Evolutionary conservation across 2,113 vertebrate species (phyloP), one percentile per base, ranked within the genome.

Genomic region (Rutilus rutilus): DNA sequence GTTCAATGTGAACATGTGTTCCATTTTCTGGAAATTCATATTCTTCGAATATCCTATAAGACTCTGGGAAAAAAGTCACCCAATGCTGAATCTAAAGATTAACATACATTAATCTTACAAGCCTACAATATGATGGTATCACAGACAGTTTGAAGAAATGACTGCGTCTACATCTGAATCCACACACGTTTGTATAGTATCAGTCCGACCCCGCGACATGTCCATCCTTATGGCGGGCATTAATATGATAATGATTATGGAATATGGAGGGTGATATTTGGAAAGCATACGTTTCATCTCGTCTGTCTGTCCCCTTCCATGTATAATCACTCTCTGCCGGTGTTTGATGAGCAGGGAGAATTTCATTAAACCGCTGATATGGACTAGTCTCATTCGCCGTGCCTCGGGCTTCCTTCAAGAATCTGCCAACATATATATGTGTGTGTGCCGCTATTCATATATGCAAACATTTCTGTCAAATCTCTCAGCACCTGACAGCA

Each of bases 381-480:
- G 79, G 71, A 60, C 85, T 85, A 54, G 76, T 87, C 83, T 85
- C 79, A 30, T 87, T 85, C 86, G 45, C 73, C 50, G 64, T 21
- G 85, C 87, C 79, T 39, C 54, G 42, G 87, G 87, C 83, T 78
- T 42, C 62, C 69, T 82, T 57, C 36, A 59, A 84, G 77, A 78
- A 86, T 83, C 64, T 85, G 52, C 45, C 57, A 83, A 78, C 85
- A 86, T 74, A 76, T 75, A 77, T 80, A 86, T 85, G 86, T 88
- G 88, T 88, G 88, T 90, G 90, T 92, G 93, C 90, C 91, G 92
- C 92, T 93, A 92, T 93, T 94, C 94, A 94, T 94, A 93, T 94
- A 95, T 94, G 93, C 94, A 94, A 93, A 93, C 93, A 92, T 94
- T 94, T 94, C 92, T 93, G 92, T 94, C 94, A 94, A 94, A 93